Conservation (phyloP, 2,797 vertebrate genomes). For the Falco cherrug region DNA sequence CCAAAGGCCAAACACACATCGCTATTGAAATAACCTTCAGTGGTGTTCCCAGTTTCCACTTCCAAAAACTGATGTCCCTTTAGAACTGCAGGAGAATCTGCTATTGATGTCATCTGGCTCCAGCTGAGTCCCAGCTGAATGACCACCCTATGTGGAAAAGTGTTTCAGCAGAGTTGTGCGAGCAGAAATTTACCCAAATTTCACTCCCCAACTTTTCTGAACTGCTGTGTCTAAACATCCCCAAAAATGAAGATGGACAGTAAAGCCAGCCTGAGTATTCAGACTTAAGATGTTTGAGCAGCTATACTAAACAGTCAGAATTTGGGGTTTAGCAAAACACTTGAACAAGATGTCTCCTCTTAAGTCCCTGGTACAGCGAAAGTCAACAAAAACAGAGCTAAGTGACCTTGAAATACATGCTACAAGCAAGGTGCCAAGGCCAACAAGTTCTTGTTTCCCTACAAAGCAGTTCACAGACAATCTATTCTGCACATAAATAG, state of each 20-base stretch:
- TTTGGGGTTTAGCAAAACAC: neutral
- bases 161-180: neutral
- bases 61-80: neutral
- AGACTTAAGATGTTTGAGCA: neutral
- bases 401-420: neutral
- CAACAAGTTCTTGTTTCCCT: neutral
- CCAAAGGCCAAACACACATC: neutral
- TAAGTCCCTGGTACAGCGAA: neutral
- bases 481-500: fast-evolving
- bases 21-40: neutral
- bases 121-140: neutral
- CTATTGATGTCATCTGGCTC: neutral
- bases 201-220: neutral
- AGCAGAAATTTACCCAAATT: neutral
- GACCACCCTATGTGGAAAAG: neutral
- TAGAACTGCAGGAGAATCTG: neutral
- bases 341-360: neutral
- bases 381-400: neutral
- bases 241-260: neutral
- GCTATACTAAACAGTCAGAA: neutral
- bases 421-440: neutral
- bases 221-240: neutral
- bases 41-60: neutral
- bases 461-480: neutral
- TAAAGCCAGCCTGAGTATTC: neutral